Evolutionary conservation across 1,140 invertebrate genomes (phyloP), one percentile per base, ranked within the genome.

Genomic region (Drosophila pachea): DNA sequence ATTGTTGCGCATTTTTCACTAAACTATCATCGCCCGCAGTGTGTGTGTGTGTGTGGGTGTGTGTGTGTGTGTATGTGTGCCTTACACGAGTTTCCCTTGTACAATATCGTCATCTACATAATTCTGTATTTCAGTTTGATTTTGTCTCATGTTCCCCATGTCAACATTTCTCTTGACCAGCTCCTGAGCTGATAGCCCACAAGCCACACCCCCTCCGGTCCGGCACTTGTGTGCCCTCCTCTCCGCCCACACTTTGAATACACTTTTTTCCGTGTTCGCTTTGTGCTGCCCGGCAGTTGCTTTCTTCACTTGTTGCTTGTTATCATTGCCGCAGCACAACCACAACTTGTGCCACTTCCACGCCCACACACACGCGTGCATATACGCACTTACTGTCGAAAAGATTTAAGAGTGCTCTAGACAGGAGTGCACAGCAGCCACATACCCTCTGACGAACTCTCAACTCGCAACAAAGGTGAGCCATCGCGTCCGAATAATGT

Each of bases 31-130:
- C 22, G 22, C 22, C 22, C 3, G 22, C 16, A 12, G 67, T 69
- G 67, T 64, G 35, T 58, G 8, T 38, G 14, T 52, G 43, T 69
- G 12, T 52, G 35, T 50, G 5, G 45, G 40, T 49, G 54, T 45
- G 61, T 47, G 12, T 49, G 35, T 59, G 32, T 45, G 32, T 29
- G 61, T 35, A 14, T 42, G 11, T 42, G 49, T 74, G 72, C 61
- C 49, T 74, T 68, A 84, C 79, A 79, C 53, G 69, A 72, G 78
- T 76, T 86, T 84, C 66, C 58, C 68, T 64, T 84, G 79, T 84
- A 79, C 79, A 84, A 84, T 84, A 86, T 86, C 81, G 76, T 79
- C 86, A 84, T 84, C 79, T 84, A 84, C 79, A 84, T 84, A 84
- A 84, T 86, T 84, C 78, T 76, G 63, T 71, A 67, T 52, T 84